Percentiles rank a stretch among this genome's conserved stretches.
phyloP scores from a whole-genome alignment of 2,113 vertebrate genomes.

The Cyphomyrus discorhynchus region DNA sequence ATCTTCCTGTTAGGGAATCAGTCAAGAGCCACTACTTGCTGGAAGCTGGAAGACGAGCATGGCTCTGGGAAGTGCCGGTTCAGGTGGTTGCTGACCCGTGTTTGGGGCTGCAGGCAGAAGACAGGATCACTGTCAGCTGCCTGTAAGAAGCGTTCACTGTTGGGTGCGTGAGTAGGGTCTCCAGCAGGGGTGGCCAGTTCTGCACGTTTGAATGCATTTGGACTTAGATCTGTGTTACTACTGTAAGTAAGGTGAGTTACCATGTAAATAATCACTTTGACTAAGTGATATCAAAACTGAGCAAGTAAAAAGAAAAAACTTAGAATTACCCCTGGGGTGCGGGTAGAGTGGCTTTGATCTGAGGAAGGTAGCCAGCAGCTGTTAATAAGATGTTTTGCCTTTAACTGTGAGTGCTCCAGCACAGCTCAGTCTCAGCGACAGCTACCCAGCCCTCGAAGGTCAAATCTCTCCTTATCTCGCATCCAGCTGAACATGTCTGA shows the following conservation, averaged over 20 bases:
- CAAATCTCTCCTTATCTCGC: not conserved
- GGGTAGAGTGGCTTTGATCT: not conserved
- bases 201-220: not conserved
- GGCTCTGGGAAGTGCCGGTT: not conserved
- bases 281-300: not conserved
- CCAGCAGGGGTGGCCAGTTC: not conserved
- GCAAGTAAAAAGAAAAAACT: not conserved
- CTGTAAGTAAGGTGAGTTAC: not conserved
- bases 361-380: not conserved
- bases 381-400: not conserved
- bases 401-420: not conserved
- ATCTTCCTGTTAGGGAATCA: not conserved
- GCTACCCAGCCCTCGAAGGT: not conserved
- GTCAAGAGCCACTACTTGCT: not conserved
- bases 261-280: not conserved
- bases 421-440: slow-evolving; percentile 18
- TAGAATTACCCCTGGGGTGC: not conserved
- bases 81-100: not conserved
- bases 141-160: not conserved
- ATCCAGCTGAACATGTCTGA: not conserved
- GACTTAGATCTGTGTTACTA: not conserved
- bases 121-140: not conserved
- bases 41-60: not conserved
- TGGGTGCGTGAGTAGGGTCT: not conserved
- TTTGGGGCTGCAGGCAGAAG: not conserved